Base-by-base conservation (phyloP, 2,797 vertebrate species). In the Linurgus olivaceus region DNA sequence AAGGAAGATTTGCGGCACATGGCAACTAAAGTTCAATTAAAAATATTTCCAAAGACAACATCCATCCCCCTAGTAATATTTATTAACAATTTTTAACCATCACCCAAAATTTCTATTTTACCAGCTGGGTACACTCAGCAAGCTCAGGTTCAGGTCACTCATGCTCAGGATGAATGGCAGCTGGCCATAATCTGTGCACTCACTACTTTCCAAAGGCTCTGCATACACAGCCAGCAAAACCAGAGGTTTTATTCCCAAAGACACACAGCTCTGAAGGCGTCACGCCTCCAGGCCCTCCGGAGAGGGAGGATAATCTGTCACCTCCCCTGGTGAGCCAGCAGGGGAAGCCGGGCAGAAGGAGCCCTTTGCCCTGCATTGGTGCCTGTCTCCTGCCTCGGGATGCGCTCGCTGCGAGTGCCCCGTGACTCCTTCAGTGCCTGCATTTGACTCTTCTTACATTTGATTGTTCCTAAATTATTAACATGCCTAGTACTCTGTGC, bases 261-360 rank as follows among this genome's bases (percentile, higher is more conserved):
- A 47, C 2, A 2, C 42, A 9, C 33, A 59, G 13, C 28, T 5
- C 33, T 2, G 0, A 54, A 31, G 0, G 0, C 0, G 0, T 23
- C 37, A 17, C 10, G 7, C 37, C 70, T 76, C 55, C 67, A 66
- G 40, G 55, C 35, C 45, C 51, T 54, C 26, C 0, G 0, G 35
- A 70, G 29, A 51, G n/a, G 67, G 24, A 59, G 21, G 9, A 54
- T 7, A 0, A 1, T 29, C 48, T 8, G 2, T 11, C 42, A 21
- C 12, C 31, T 83, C 44, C 52, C 48, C 33, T 18, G 52, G 51
- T 1, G 9, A 88, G 44, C 18, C 50, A 67, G 38, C 15, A 76
- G 58, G 16, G 62, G 59, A 80, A 62, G 51, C 44, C 2, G 3
- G 37, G 48, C 63, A 33, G 29, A 0, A 0, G 42, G 58, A 85